phyloP scores from a whole-genome alignment of 2,113 vertebrate species.

The Dromaius novaehollandiae region DNA sequence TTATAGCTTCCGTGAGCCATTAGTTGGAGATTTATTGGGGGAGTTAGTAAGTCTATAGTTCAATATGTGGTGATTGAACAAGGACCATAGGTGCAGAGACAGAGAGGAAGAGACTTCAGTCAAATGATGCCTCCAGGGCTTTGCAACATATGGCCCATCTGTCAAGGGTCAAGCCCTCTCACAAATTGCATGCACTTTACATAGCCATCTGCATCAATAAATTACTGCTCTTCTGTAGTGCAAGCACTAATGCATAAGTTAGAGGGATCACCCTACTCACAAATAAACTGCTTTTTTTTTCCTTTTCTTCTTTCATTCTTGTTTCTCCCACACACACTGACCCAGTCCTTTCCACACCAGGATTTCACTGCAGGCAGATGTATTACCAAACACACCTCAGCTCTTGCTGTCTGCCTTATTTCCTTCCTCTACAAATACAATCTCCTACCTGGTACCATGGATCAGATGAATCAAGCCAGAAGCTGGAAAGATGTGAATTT shows the following conservation, averaged over 20 bases:
- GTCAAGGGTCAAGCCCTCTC: conserved; percentile 91
- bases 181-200: conserved; percentile 88
- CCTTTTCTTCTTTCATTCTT: neutral
- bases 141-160: conserved; percentile 85
- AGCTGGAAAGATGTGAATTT: neutral
- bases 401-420: neutral
- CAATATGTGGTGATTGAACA: conserved; percentile 84
- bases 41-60: conserved; percentile 82
- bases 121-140: conserved; percentile 80
- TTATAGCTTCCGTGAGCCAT: conserved; percentile 79
- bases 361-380: neutral
- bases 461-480: neutral
- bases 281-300: conserved; percentile 66
- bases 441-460: neutral
- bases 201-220: conserved; percentile 87
- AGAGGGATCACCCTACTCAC: conserved; percentile 61
- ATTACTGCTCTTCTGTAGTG: conserved; percentile 73
- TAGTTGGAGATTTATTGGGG: conserved; percentile 82
- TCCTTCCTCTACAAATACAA: neutral
- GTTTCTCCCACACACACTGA: neutral
- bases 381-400: neutral
- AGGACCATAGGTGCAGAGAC: conserved; percentile 76
- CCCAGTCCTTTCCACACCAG: neutral
- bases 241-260: conserved; percentile 73
- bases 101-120: conserved; percentile 80